Evolutionary conservation across 2,113 vertebrate species (phyloP), one percentile per base, ranked within the genome.

Genomic region (Apeltes quadracus): DNA sequence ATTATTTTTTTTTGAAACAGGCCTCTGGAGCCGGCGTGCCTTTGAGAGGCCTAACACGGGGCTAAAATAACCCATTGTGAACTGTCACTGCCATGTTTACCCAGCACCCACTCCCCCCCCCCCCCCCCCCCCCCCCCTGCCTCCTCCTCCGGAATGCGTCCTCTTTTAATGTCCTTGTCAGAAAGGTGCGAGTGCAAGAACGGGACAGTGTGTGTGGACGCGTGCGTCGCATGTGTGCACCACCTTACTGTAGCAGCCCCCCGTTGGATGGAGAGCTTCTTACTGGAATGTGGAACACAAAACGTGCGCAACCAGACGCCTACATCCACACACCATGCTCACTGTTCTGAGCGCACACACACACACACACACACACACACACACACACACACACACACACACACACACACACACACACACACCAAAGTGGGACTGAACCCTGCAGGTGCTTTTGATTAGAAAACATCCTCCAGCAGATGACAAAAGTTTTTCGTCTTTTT

Each of bases 81-180:
- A 93, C 94, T 93, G 94, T 95, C 94, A 94, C 88, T 84, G 92
- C 92, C 76, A 91, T 95, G 95, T 96, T 97, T 96, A 96, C 95
- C 93, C 90, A 95, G 94, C 92, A 91, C 93, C 94, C 92, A 91
- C 93, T 95, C 93, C n/a, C 12, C n/a, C 50, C 14, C 50, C 48
- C 5, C 22, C n/a, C 22, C 46, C 25, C 8, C 34, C 29, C 6
- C 63, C 69, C 44, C 56, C 62, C 50, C 61, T 8, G 9, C 58
- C 77, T 72, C 41, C 32, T 58, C 61, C 71, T 78, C 69, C 76
- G 83, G 82, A 86, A 87, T 87, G 70, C 75, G 75, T 84, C 84
- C 77, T 63, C 94, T 94, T 95, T 87, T 92, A 83, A 92, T 93
- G 85, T 90, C 69, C 80, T 75, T 95, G 95, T 96, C 95, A 95